Evolutionary conservation across 1,140 invertebrate species (phyloP), one percentile per base, ranked within the genome.

Genomic region (Drosophila bifasciata): DNA sequence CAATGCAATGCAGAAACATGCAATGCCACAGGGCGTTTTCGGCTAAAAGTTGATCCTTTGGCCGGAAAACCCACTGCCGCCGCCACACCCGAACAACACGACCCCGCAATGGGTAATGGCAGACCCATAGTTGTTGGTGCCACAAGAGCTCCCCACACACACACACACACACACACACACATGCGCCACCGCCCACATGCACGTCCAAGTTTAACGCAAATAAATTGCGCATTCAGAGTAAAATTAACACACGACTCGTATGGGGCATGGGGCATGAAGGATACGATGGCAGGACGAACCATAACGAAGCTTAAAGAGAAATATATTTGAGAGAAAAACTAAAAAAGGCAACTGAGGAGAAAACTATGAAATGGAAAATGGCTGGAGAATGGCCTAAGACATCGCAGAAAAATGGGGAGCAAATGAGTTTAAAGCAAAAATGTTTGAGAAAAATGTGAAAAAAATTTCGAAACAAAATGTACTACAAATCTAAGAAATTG

Each of bases 201-300:
- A 63, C 67, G 53, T 64, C 43, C 63, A 88, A 86, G 78, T 81
- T 88, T 78, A 86, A 86, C 78, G 83, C 78, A 86, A 86, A 88
- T 86, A 86, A 86, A 86, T 86, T 86, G 81, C 81, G 62, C 81
- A 88, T 88, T 86, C 78, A 88, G 78, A 88, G 64, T 64, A 61
- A 86, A 88, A 86, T 86, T 86, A 86, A 86, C 81, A 71, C 66
- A 86, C 50, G 70, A 60, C 55, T 51, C 43, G 11, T 19, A 48
- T 40, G 61, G 45, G 68, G 55, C 39, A 36, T 13, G 40, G 25
- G 9, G 28, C 9, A 28, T 28, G 28, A 8, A 8, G 7, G 2
- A 28, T 28, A 28, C 28, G 8, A 28, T 9, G 8, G 28, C 32
- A 61, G 73, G 58, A 52, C 60, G 53, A 48, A 23, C 46, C 79